Conservation (phyloP, 1,140 invertebrate genomes). For the Teleogryllus occipitalis region DNA sequence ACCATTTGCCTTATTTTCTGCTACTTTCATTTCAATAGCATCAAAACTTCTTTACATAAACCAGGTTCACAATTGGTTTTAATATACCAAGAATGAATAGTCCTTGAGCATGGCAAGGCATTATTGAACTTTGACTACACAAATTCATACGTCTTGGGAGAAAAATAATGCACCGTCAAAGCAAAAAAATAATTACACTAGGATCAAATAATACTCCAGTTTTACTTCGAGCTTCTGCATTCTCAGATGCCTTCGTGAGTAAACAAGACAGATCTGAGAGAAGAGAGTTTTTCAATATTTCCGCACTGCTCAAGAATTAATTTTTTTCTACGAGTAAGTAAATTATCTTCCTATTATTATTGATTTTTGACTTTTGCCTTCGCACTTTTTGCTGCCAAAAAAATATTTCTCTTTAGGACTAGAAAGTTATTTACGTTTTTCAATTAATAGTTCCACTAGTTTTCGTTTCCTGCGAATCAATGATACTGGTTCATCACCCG, state of each 20-base stretch:
- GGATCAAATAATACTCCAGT: too few relatives aligned
- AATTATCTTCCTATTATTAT: background rate
- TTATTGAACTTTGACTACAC: background rate
- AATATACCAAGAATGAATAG: too few relatives aligned
- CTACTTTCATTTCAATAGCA: background rate
- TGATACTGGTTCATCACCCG: background rate
- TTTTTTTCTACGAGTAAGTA: background rate
- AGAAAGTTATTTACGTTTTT: background rate
- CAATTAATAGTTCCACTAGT: background rate
- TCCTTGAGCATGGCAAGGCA: too few relatives aligned
- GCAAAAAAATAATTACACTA: too few relatives aligned
- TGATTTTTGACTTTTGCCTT: background rate
- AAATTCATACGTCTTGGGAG: background rate
- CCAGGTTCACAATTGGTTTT: too few relatives aligned
- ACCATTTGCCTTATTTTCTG: background rate
- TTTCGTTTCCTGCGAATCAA: background rate
- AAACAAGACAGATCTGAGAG: background rate
- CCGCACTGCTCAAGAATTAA: too few relatives aligned
- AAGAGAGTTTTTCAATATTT: too few relatives aligned
- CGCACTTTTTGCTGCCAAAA: background rate
- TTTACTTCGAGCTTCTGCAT: background rate
- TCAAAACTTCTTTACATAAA: background rate
- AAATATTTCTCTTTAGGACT: background rate
- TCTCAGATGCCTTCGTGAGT: background rate
- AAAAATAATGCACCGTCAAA: background rate